A percentile compares a stretch with the other conserved stretches of the same genome.
Conservation (phyloP, 2,888 invertebrate genomes). For the Tinea trinotella region DNA sequence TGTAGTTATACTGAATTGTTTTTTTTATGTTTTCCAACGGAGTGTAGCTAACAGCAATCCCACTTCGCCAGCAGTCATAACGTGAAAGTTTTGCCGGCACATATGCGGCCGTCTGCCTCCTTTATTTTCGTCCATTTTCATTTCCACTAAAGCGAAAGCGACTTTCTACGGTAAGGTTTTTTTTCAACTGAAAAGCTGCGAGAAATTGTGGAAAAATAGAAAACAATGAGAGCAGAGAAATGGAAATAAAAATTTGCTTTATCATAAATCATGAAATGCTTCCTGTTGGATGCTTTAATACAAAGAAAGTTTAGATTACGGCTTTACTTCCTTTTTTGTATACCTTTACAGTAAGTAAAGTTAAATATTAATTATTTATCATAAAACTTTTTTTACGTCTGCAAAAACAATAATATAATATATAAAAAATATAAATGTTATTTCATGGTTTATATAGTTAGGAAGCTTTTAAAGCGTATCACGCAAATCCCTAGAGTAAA, state of each 20-base stretch:
- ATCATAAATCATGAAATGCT: constrained; percentile 67
- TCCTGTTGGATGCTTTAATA: constrained; percentile 59
- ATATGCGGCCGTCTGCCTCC: constrained; percentile 45
- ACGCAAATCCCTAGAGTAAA: constrained; percentile 68
- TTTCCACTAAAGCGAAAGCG: constrained; percentile 62
- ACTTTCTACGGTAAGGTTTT: constrained; percentile 54
- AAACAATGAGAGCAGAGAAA: constrained; percentile 60
- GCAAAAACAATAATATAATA: too few relatives aligned
- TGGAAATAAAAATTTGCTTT: constrained; percentile 68
- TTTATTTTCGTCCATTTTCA: constrained; percentile 60
- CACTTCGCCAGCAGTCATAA: constrained; percentile 34
- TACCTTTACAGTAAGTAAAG: too few relatives aligned
- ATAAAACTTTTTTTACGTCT: too few relatives aligned
- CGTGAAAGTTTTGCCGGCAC: constrained; percentile 48
- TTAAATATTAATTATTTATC: too few relatives aligned
- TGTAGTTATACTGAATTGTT: not conserved
- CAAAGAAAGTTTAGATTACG: constrained; percentile 54
- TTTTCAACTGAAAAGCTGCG: constrained; percentile 56
- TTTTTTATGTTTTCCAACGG: constrained; percentile 5
- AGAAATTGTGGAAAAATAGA: constrained; percentile 62
- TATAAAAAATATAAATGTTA: constrained; percentile 29
- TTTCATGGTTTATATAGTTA: constrained; percentile 17
- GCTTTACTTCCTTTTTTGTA: constrained; percentile 1
- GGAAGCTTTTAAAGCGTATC: constrained; percentile 53
- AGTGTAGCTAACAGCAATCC: constrained; percentile 19